These are phyloP conservation scores for Brenthis ino DNA, from an alignment of 2,888 invertebrate genomes.

Conservation along the genomic window DNA sequence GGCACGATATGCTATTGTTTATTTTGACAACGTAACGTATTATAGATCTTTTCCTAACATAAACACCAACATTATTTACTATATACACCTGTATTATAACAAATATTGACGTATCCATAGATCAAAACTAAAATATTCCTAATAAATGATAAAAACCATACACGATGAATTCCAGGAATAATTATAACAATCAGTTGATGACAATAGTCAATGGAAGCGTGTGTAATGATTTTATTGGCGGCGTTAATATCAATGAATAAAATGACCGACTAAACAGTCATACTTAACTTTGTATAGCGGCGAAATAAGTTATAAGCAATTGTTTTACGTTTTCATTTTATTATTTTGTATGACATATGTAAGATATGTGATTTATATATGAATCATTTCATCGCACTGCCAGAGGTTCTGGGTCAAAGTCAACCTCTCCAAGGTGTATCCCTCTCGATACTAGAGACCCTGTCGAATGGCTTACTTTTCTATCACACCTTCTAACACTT, in stretches of 20 bases:
- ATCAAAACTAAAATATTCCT: constrained; percentile 1
- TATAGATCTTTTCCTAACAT: constrained; percentile 32
- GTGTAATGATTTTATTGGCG: constrained; percentile 29
- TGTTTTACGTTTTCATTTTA: no score
- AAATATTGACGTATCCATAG: not conserved
- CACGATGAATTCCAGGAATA: constrained; percentile 15
- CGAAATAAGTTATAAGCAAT: no score
- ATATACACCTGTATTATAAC: not conserved
- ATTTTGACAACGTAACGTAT: constrained; percentile 45
- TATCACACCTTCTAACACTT: constrained; percentile 19
- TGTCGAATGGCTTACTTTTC: constrained; percentile 12
- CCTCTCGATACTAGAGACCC: constrained; percentile 29
- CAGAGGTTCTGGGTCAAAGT: constrained; percentile 46
- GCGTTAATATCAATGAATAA: constrained; percentile 37
- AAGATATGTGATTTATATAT: constrained; percentile 29
- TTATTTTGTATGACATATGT: constrained; percentile 14
- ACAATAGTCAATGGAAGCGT: constrained; percentile 16
- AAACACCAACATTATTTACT: constrained; percentile 29
- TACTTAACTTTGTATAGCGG: no score
- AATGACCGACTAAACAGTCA: constrained; percentile 35
- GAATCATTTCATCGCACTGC: constrained; percentile 40
- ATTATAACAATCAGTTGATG: constrained; percentile 16
- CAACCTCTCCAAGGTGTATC: constrained; percentile 38
- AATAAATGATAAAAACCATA: constrained; percentile 11
- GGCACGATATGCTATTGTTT: constrained; percentile 58